Conservation (phyloP, 2,888 invertebrate genomes). For the Leptogaster cylindrica region DNA sequence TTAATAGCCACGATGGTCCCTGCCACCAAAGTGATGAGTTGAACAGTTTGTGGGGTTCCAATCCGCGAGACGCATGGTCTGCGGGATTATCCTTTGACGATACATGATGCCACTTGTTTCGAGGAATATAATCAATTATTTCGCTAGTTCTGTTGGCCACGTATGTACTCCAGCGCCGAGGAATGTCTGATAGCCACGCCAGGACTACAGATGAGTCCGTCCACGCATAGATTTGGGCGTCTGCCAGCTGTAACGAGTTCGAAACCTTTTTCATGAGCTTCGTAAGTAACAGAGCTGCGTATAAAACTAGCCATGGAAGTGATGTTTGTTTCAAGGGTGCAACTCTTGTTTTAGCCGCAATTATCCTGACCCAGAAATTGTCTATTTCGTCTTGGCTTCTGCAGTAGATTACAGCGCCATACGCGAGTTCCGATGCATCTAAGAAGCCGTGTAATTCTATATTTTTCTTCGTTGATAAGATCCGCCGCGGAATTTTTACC, state of each 20-base stretch:
- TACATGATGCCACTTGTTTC: background rate
- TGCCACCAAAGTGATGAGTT: background rate
- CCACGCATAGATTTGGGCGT: slow-evolving; percentile 51
- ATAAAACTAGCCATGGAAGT: background rate
- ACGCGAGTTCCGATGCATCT: background rate
- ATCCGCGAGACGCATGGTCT: too few species aligned
- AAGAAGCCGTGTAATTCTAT: background rate
- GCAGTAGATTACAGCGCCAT: background rate
- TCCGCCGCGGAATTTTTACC: background rate
- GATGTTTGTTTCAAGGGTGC: background rate
- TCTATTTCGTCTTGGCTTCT: background rate
- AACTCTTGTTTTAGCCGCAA: slow-evolving; percentile 1
- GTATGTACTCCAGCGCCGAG: background rate
- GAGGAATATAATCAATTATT: background rate
- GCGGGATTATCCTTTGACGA: background rate
- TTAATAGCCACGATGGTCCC: background rate
- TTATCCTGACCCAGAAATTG: background rate
- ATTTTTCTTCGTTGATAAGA: background rate
- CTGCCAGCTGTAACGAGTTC: background rate
- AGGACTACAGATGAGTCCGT: background rate
- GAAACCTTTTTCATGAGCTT: background rate
- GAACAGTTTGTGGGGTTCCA: too few species aligned
- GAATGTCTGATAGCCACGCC: too few species aligned
- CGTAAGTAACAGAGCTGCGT: background rate
- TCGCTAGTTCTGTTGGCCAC: background rate